Conservation (phyloP, 1,140 invertebrate species). For the Drosophila serrata region DNA sequence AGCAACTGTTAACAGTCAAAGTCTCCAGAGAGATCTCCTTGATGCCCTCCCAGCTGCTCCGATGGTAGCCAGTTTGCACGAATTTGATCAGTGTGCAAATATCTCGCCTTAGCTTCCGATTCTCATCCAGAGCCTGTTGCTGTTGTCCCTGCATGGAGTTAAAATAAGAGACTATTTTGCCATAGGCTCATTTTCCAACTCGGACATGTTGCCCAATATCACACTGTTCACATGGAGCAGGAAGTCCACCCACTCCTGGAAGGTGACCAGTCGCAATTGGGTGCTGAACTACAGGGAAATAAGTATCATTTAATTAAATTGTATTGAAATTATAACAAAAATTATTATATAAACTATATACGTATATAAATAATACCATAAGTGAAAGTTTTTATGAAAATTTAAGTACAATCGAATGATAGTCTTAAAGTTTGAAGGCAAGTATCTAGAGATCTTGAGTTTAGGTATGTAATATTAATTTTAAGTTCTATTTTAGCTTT, state of each 20-base stretch:
- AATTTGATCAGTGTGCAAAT: conserved; percentile 61
- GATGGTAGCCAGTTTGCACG: conserved; percentile 62
- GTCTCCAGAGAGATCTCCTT: conserved; percentile 60
- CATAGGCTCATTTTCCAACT: conserved; percentile 63
- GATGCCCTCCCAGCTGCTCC: conserved; percentile 57
- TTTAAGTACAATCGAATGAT: too few relatives aligned
- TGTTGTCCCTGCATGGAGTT: conserved; percentile 53
- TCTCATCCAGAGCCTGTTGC: conserved; percentile 51
- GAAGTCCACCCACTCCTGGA: conserved; percentile 77
- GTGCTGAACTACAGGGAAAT: conserved; percentile 5
- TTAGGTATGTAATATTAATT: neutral
- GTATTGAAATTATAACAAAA: too few relatives aligned
- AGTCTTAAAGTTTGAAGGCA: too few relatives aligned
- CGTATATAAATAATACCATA: too few relatives aligned
- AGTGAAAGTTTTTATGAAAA: too few relatives aligned
- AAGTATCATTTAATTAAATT: neutral
- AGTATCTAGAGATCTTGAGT: too few relatives aligned
- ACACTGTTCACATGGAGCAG: conserved; percentile 62
- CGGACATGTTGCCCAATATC: conserved; percentile 59
- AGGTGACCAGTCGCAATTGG: conserved; percentile 67
- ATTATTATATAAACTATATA: too few relatives aligned
- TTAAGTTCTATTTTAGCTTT: neutral
- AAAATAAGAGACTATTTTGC: conserved; percentile 49
- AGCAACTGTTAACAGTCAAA: conserved; percentile 55
- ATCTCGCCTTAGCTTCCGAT: conserved; percentile 65